These are phyloP conservation scores for Stenichneumon culpator DNA, from an alignment of 2,888 invertebrate genomes.

Conservation along the genomic window DNA sequence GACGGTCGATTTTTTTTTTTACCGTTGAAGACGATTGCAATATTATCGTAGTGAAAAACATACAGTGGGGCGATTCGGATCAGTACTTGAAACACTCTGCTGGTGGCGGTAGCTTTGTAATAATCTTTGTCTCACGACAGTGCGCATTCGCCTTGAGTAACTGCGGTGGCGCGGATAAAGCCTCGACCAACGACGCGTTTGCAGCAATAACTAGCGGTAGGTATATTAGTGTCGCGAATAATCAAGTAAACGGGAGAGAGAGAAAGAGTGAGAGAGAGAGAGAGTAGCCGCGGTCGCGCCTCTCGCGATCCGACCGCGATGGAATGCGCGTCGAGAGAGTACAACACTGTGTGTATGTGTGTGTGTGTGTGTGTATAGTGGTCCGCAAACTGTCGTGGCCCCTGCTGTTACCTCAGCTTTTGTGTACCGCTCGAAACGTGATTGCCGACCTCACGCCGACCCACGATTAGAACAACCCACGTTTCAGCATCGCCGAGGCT, in stretches of 20 bases:
- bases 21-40: constrained; percentile 9
- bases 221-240: constrained; percentile 65
- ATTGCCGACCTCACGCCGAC: constrained; percentile 61
- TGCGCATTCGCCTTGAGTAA: constrained; percentile 57
- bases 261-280: constrained; percentile 60
- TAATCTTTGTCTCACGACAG: constrained; percentile 50
- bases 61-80: constrained; percentile 30
- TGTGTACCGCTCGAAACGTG: constrained; percentile 47
- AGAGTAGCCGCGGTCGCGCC: constrained; percentile 58
- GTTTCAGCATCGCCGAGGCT: constrained; percentile 37
- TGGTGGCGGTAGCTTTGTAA: constrained; percentile 34
- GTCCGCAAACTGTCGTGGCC: constrained; percentile 24
- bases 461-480: constrained; percentile 56
- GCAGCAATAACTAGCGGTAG: constrained; percentile 59
- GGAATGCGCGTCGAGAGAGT: constrained; percentile 64
- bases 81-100: constrained; percentile 30
- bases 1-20: background rate
- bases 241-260: constrained; percentile 67
- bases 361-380: background rate
- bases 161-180: constrained; percentile 62
- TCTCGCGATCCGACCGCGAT: constrained; percentile 60
- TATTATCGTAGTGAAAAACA: constrained; percentile 19
- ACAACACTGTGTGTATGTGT: background rate
- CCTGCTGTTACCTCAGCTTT: constrained; percentile 45
- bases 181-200: constrained; percentile 32